phyloP scores from a whole-genome alignment of 2,113 vertebrate species.

The Lophochroa leadbeateri region DNA sequence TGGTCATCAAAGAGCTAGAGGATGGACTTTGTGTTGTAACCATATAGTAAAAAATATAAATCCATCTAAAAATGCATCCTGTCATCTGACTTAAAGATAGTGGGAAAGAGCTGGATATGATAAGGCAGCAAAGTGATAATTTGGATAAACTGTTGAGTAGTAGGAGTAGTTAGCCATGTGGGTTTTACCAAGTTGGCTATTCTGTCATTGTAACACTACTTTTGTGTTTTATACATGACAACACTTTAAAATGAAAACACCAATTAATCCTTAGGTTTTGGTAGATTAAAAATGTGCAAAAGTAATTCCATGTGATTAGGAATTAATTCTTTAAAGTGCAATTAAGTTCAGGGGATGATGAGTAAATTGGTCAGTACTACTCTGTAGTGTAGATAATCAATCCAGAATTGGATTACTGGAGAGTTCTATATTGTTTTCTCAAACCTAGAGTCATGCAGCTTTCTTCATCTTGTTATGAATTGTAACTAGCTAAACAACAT shows the following conservation, averaged over 20 bases:
- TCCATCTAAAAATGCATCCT: not conserved
- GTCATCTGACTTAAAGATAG: not conserved
- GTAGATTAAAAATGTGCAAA: not conserved
- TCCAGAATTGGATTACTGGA: not conserved
- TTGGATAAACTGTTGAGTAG: not conserved
- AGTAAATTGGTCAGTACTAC: not conserved
- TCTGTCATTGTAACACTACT: not conserved
- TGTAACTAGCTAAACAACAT: conserved; percentile 3
- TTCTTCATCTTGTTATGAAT: not conserved
- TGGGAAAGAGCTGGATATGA: not conserved
- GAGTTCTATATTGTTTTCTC: not conserved
- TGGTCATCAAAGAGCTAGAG: not conserved
- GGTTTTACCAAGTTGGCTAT: not conserved
- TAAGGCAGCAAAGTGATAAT: not conserved
- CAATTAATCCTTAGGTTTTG: not conserved
- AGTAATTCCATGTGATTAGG: not conserved
- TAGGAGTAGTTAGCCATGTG: not conserved
- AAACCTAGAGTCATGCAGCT: not conserved
- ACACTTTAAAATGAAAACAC: not conserved
- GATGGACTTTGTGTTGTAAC: not conserved
- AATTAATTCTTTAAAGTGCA: not conserved
- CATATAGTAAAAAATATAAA: not conserved
- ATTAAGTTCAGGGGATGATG: not conserved
- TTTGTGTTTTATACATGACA: not conserved
- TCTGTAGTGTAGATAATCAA: not conserved